A percentile compares a stretch with the other conserved stretches of the same genome.
Evolutionary conservation across 1,140 invertebrate genomes (phyloP).

Genomic region (Aphelinus atriplicis): DNA sequence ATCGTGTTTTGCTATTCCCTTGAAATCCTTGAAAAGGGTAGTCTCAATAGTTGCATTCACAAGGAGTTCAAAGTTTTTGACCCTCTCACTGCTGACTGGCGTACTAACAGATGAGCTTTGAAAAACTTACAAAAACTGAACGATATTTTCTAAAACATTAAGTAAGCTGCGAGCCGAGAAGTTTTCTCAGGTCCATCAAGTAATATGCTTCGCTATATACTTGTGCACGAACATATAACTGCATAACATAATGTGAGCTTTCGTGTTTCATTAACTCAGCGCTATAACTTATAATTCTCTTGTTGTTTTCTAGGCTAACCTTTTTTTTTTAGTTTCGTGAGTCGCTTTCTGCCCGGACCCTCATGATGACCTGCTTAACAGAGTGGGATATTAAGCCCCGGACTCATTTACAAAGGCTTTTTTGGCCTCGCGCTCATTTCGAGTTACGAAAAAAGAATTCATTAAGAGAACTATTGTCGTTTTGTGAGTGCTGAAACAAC

Average conservation of each 20-base stretch:
- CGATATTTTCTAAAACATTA: too few species aligned
- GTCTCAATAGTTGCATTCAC: too few species aligned
- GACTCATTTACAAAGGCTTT: background rate
- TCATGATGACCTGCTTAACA: conserved; percentile 27
- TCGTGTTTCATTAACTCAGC: background rate
- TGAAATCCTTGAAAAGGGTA: too few species aligned
- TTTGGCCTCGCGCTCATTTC: conserved; percentile 7
- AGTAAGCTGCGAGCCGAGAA: too few species aligned
- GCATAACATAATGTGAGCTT: background rate
- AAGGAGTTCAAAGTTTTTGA: too few species aligned
- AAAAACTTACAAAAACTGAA: too few species aligned
- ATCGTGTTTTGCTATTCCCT: too few species aligned
- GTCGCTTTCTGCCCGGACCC: background rate
- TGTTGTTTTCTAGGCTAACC: background rate
- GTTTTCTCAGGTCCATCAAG: too few species aligned
- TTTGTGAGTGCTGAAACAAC: background rate
- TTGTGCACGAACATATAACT: too few species aligned
- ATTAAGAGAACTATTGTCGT: background rate
- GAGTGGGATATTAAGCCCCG: conserved; percentile 1
- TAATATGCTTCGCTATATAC: too few species aligned
- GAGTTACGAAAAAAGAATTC: conserved; percentile 22
- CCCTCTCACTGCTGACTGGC: too few species aligned
- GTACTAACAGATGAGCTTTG: too few species aligned
- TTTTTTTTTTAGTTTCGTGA: background rate
- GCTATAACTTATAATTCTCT: background rate